These are phyloP conservation scores for Salmo trutta DNA, from an alignment of 2,797 vertebrate genomes.

Conservation along the genomic window DNA sequence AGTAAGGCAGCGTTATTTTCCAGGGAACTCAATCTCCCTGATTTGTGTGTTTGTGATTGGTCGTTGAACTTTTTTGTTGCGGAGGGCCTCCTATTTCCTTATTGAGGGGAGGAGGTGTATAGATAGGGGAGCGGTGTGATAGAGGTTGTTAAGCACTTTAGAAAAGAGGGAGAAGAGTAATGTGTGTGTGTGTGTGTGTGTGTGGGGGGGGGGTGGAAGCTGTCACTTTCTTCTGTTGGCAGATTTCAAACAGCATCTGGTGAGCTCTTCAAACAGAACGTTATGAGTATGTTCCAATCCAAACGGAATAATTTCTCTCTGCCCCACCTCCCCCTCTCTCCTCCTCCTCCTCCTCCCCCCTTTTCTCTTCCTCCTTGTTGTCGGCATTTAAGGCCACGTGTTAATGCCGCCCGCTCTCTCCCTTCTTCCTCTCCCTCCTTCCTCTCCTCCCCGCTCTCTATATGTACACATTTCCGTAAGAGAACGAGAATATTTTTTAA, in stretches of 20 bases:
- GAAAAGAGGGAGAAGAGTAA: constrained; percentile 12
- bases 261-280: constrained; percentile 71
- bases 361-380: constrained; percentile 55
- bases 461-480: constrained; percentile 81
- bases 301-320: constrained; percentile 69
- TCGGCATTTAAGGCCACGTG: constrained; percentile 71
- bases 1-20: neutral
- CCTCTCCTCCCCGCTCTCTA: constrained; percentile 22
- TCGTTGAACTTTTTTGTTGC: constrained; percentile 5
- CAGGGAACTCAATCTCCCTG: neutral
- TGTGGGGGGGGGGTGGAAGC: constrained; percentile 49
- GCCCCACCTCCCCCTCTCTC: constrained; percentile 3
- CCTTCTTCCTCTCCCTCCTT: constrained; percentile 28
- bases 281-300: constrained; percentile 71
- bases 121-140: constrained; percentile 24
- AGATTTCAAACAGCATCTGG: constrained; percentile 83
- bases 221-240: constrained; percentile 73
- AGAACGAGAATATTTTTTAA: constrained; percentile 78
- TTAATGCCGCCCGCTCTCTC: constrained; percentile 55
- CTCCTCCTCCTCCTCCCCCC: constrained; percentile 43
- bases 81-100: constrained; percentile 39
- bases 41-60: neutral
- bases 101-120: neutral
- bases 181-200: constrained; percentile 51
- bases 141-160: constrained; percentile 40